Conservation (phyloP, 2,888 invertebrate species). For the Saturnia pavonia region DNA sequence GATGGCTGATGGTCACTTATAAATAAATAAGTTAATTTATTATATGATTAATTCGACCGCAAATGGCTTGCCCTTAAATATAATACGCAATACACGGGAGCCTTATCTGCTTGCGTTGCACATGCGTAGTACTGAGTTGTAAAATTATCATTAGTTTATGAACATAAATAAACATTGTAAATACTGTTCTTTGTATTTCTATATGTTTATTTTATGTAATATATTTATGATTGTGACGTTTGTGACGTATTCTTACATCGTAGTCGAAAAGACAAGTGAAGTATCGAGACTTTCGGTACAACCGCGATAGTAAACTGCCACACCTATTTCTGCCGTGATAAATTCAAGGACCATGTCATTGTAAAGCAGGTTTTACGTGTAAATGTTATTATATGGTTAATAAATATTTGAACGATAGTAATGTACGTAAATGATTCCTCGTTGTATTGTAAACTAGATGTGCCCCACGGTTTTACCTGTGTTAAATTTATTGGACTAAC, state of each 20-base stretch:
- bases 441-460: too few species aligned
- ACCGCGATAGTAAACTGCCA: neutral
- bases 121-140: conserved; percentile 50
- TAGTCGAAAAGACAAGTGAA: neutral
- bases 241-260: neutral
- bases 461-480: too few species aligned
- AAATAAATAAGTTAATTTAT: neutral
- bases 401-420: too few species aligned
- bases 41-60: neutral
- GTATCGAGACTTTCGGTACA: neutral
- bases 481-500: too few species aligned
- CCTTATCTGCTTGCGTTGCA: conserved; percentile 46
- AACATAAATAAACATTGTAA: conserved; percentile 21
- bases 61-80: conserved; percentile 30
- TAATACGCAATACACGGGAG: conserved; percentile 34
- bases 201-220: conserved; percentile 11
- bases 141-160: conserved; percentile 50
- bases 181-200: conserved; percentile 15
- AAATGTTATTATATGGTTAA: too few species aligned
- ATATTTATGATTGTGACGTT: neutral
- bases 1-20: neutral
- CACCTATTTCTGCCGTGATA: too few species aligned
- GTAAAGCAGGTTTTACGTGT: too few species aligned
- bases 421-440: too few species aligned
- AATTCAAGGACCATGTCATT: too few species aligned